phyloP scores from a whole-genome alignment of 2,113 vertebrate species.

The Vireo altiloquus region DNA sequence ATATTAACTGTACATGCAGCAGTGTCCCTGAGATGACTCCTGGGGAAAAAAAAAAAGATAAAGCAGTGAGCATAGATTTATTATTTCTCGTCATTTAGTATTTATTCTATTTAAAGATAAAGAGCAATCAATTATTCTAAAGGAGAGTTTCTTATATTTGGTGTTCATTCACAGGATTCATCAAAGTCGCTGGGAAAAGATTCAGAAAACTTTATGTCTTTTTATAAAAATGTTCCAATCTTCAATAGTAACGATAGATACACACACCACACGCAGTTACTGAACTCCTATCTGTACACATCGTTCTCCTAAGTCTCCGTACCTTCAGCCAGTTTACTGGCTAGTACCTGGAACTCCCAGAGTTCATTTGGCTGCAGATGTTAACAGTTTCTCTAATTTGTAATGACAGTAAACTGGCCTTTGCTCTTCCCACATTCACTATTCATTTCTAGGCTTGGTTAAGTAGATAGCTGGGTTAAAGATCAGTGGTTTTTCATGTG shows the following conservation, averaged over 20 bases:
- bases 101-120: background rate
- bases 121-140: background rate
- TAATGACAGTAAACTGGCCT: conserved; percentile 82
- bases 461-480: conserved; percentile 79
- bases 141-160: background rate
- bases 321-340: conserved; percentile 28
- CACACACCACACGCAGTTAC: background rate
- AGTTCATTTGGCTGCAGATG: conserved; percentile 66
- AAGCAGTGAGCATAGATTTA: background rate
- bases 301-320: background rate
- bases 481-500: conserved; percentile 89
- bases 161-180: background rate
- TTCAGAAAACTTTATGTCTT: background rate
- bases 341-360: conserved; percentile 71
- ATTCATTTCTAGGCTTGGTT: conserved; percentile 78
- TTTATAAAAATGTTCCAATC: background rate
- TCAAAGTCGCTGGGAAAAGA: background rate
- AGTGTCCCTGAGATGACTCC: conserved; percentile 28
- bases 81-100: background rate
- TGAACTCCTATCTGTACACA: background rate
- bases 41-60: background rate
- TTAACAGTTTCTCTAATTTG: conserved; percentile 79
- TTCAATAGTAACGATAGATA: background rate
- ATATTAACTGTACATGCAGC: conserved; percentile 47
- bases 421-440: conserved; percentile 76